Base-by-base conservation (phyloP, 2,113 vertebrate genomes). In the Alaudala cheleensis region DNA sequence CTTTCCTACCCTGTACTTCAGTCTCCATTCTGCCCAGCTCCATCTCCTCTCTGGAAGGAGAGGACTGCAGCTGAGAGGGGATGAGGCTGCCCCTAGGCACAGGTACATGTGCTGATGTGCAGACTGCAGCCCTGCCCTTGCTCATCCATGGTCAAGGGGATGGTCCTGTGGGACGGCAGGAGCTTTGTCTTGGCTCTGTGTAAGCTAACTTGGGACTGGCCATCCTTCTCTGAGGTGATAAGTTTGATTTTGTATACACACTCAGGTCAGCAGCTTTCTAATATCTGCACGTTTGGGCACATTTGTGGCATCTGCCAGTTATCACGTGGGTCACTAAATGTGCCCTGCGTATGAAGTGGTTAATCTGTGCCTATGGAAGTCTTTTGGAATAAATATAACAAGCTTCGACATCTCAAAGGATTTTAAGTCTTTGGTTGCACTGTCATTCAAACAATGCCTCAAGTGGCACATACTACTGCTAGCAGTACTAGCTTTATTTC, bases 81-180 rank as follows among this genome's bases (percentile, higher is more conserved):
- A 61, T 21, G 51, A 60, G n/a, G 45, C 28, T 72, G 57, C 5
- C 28, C 42, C 37, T 15, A 11, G 51, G 42, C 47, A 40, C 29
- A 42, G 56, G 57, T 5, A n/a, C 19, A 19, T 0, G 1, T 9
- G 20, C 9, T 12, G 47, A 54, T 9, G 23, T 1, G 29, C n/a
- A 45, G 24, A 39, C n/a, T 58, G 73, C 42, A 64, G 65, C 49
- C 79, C 20, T 1, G 9, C 20, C 18, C 21, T 39, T 14, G 23
- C 47, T 53, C 34, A 53, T 16, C 34, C 4, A 9, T 0, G 3
- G 62, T 51, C 51, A 39, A 61, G 37, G 2, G 2, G 24, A 66
- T 37, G 50, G 13, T 56, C 28, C 53, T 53, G 28, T 6, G 39
- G 66, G 45, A 80, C 19, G 9, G 34, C 26, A 49, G 70, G 34